These are phyloP conservation scores for Ectemnius lituratus DNA, from an alignment of 2,888 invertebrate genomes.

Conservation along the genomic window DNA sequence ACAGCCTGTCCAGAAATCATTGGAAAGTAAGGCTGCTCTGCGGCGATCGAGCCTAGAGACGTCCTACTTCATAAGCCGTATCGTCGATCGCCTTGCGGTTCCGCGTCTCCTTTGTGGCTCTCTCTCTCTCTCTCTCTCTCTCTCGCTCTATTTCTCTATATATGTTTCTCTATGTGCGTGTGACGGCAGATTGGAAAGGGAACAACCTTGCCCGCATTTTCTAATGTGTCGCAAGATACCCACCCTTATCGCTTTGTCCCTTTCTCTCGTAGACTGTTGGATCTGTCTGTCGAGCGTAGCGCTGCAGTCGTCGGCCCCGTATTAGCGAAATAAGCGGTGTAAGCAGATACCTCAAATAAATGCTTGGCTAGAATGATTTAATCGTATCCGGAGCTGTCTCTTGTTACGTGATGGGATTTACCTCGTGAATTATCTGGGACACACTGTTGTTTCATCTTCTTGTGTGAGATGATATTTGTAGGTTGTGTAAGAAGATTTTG, in stretches of 20 bases:
- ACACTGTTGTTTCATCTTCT: too few species aligned
- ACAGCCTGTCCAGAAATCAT: slow-evolving; percentile 48
- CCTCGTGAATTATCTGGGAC: too few species aligned
- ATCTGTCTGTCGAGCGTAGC: background rate
- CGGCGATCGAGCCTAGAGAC: slow-evolving; percentile 24
- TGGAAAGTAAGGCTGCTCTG: slow-evolving; percentile 43
- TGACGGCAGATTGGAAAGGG: slow-evolving; percentile 47
- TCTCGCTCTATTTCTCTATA: too few species aligned
- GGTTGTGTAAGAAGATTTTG: too few species aligned
- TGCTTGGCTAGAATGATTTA: slow-evolving; percentile 14
- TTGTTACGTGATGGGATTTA: background rate
- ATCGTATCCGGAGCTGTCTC: slow-evolving; percentile 18
- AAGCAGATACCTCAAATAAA: slow-evolving; percentile 26
- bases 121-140: background rate
- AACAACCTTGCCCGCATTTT: slow-evolving; percentile 62
- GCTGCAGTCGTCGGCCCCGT: too few species aligned
- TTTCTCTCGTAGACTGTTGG: background rate
- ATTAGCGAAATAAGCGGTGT: background rate
- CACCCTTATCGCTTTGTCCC: slow-evolving; percentile 33
- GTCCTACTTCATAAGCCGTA: slow-evolving; percentile 52
- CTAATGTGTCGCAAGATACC: slow-evolving; percentile 44
- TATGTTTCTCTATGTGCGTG: too few species aligned
- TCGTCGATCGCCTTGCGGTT: slow-evolving; percentile 48
- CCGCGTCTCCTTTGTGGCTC: slow-evolving; percentile 56
- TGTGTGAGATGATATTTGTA: too few species aligned